These are phyloP conservation scores for Dascillus cervinus DNA, from an alignment of 2,888 invertebrate genomes.

Conservation along the genomic window DNA sequence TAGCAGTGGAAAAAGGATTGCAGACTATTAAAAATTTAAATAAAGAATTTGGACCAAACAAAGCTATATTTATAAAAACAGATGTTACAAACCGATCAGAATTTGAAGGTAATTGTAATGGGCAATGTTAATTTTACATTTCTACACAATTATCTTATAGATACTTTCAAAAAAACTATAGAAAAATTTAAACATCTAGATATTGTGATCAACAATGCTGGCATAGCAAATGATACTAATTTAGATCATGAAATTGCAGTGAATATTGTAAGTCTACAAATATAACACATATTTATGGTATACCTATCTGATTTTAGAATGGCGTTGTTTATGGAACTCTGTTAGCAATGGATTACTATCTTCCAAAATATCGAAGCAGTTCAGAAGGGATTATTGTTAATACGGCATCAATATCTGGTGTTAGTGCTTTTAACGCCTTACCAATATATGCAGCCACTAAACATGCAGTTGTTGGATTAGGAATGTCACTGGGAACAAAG, in stretches of 20 bases:
- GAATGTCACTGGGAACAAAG: slow-evolving; percentile 25
- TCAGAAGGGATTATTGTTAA: slow-evolving; percentile 24
- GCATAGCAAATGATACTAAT: slow-evolving; percentile 11
- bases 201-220: slow-evolving; percentile 20
- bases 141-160: neutral
- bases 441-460: slow-evolving; percentile 38
- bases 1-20: slow-evolving; percentile 7
- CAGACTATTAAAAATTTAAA: slow-evolving; percentile 41
- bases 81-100: slow-evolving; percentile 45
- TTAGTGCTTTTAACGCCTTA: slow-evolving; percentile 23
- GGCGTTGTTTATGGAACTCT: slow-evolving; percentile 39
- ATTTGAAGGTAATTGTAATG: slow-evolving; percentile 42
- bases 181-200: slow-evolving; percentile 10
- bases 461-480: slow-evolving; percentile 32
- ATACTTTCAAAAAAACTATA: neutral
- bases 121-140: too few relatives aligned
- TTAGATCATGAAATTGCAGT: slow-evolving; percentile 19
- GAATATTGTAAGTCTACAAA: slow-evolving; percentile 11
- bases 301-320: slow-evolving; percentile 28
- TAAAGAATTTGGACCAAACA: slow-evolving; percentile 41
- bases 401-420: slow-evolving; percentile 23
- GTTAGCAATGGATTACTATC: slow-evolving; percentile 36
- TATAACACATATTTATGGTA: neutral
- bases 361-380: slow-evolving; percentile 21
- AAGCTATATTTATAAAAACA: slow-evolving; percentile 44